Percentiles rank a stretch among this genome's conserved stretches.
Conservation (phyloP, 1,140 invertebrate genomes). For the Drosophila melanica region DNA sequence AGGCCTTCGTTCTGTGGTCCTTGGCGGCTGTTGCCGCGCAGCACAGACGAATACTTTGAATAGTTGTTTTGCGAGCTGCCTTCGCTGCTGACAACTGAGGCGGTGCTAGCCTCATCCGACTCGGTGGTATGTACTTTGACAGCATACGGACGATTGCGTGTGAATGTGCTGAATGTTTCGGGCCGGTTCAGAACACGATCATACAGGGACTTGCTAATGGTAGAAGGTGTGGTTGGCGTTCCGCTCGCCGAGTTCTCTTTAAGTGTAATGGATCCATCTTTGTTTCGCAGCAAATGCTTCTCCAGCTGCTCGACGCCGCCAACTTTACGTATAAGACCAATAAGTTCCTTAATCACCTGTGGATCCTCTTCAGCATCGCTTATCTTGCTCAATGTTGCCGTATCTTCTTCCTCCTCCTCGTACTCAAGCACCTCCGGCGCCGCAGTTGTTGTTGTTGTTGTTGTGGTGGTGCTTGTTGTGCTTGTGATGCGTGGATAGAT, state of each 20-base stretch:
- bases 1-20: constrained; percentile 90
- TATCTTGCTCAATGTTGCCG: constrained; percentile 70
- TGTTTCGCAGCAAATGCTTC: constrained; percentile 88
- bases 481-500: constrained; percentile 81
- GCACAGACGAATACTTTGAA: constrained; percentile 82
- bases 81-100: background rate
- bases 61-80: constrained; percentile 21
- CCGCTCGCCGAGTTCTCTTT: constrained; percentile 59
- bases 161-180: constrained; percentile 58
- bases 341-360: constrained; percentile 92
- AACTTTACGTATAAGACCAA: constrained; percentile 93
- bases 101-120: background rate
- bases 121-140: constrained; percentile 6
- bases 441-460: constrained; percentile 49
- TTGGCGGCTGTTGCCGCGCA: constrained; percentile 86
- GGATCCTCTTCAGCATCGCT: constrained; percentile 89
- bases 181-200: constrained; percentile 88
- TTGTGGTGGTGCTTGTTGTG: constrained; percentile 84
- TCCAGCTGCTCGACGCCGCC: constrained; percentile 92
- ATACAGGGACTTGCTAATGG: constrained; percentile 89
- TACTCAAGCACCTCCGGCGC: constrained; percentile 87
- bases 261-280: constrained; percentile 75
- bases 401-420: constrained; percentile 87
- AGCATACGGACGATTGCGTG: constrained; percentile 57
- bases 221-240: constrained; percentile 83